Percentiles rank a stretch among this genome's conserved stretches.
Evolutionary conservation across 2,888 invertebrate genomes (phyloP).

Genomic region (Dolichomitus sp.): DNA sequence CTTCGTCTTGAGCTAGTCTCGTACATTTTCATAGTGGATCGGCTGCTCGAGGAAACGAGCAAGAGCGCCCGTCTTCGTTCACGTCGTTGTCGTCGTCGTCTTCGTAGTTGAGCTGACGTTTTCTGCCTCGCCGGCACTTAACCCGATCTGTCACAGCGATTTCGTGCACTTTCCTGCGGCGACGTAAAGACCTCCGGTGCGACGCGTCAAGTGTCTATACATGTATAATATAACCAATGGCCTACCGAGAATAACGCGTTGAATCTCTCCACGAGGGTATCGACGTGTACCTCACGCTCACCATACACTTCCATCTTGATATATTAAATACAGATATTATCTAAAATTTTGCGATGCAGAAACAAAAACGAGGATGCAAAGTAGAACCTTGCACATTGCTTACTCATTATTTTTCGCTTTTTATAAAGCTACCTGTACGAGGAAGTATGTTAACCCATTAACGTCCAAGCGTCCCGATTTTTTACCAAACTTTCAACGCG

Average conservation of each 20-base stretch:
- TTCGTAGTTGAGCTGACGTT: constrained; percentile 54
- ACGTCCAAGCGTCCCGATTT: too few species aligned
- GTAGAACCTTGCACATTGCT: too few species aligned
- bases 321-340: constrained; percentile 9
- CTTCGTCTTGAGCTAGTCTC: constrained; percentile 45
- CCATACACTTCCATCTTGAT: neutral
- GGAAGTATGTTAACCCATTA: too few species aligned
- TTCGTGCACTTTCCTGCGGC: constrained; percentile 62
- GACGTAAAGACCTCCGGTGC: constrained; percentile 54
- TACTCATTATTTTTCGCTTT: too few species aligned
- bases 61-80: constrained; percentile 51
- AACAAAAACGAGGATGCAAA: too few species aligned
- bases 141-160: constrained; percentile 68
- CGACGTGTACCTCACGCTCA: neutral
- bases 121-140: constrained; percentile 68
- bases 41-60: constrained; percentile 35
- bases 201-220: constrained; percentile 32
- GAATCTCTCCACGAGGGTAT: neutral
- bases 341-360: neutral
- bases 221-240: constrained; percentile 9
- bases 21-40: constrained; percentile 54
- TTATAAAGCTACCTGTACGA: too few species aligned
- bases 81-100: constrained; percentile 38
- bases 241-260: constrained; percentile 20
- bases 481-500: too few species aligned